Evolutionary conservation across 1,140 invertebrate species (phyloP).

Genomic region (Macrotrachela quadricornifera): DNA sequence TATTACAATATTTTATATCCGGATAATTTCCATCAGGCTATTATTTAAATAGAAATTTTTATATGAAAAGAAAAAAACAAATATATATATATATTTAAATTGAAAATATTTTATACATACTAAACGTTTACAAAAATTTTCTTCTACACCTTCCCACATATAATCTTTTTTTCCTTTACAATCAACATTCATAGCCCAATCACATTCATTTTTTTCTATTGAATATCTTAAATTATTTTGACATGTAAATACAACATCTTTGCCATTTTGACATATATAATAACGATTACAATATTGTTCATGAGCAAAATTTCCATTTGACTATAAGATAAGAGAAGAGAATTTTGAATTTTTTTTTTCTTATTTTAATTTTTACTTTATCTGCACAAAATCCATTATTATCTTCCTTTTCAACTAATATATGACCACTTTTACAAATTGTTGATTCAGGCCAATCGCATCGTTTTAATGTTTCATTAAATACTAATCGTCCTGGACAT

Average conservation of each 20-base stretch:
- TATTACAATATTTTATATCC: conserved; percentile 6
- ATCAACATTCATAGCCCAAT: conserved; percentile 8
- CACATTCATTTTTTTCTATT: conserved; percentile 4
- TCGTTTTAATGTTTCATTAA: conserved; percentile 7
- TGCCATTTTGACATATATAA: conserved; percentile 7
- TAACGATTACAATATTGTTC: conserved; percentile 9
- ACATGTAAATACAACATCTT: conserved; percentile 7
- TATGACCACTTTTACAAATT: conserved; percentile 2
- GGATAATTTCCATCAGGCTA: conserved; percentile 9
- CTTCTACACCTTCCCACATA: conserved; percentile 8
- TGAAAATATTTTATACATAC: not conserved
- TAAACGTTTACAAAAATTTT: conserved; percentile 7
- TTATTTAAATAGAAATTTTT: too few relatives aligned
- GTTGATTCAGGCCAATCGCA: conserved; percentile 7
- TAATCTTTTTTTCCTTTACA: conserved; percentile 8
- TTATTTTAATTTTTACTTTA: not conserved
- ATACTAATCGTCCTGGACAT: conserved; percentile 6
- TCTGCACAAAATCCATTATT: conserved; percentile 1
- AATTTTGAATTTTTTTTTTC: too few relatives aligned
- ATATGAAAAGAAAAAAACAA: too few relatives aligned
- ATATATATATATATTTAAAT: too few relatives aligned
- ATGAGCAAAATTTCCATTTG: conserved; percentile 8
- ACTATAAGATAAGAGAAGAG: not conserved
- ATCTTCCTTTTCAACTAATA: not conserved
- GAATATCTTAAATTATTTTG: conserved; percentile 8